Conservation (phyloP, 2,797 vertebrate species). For the Xiphorhynchus erythropygius region DNA sequence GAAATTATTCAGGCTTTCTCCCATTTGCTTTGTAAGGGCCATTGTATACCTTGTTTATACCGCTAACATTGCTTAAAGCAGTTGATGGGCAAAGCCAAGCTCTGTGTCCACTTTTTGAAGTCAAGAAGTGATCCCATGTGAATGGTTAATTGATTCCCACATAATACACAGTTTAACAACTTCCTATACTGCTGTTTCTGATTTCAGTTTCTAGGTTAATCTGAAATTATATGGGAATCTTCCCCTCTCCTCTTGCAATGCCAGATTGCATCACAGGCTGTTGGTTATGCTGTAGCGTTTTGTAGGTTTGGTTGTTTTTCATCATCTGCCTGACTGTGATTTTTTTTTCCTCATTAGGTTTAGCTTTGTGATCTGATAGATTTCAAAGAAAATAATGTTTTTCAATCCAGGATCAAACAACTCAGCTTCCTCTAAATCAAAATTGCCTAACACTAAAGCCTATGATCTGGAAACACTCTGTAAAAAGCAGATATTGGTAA, state of each 20-base stretch:
- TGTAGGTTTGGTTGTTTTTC: neutral
- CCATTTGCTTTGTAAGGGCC: neutral
- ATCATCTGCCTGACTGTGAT: neutral
- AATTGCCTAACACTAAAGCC: neutral
- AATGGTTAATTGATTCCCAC: neutral
- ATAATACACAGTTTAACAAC: neutral
- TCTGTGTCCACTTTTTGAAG: neutral
- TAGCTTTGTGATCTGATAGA: neutral
- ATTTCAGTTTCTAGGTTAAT: neutral
- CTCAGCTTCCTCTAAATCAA: neutral
- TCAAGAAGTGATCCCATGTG: neutral
- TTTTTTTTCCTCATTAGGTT: neutral
- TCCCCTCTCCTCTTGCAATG: neutral
- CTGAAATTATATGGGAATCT: neutral
- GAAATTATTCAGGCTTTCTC: neutral
- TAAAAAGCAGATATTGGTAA: constrained; percentile 13
- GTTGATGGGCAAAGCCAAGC: neutral
- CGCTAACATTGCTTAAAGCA: neutral
- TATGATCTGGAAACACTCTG: neutral
- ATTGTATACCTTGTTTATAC: neutral
- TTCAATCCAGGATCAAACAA: neutral
- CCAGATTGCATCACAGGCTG: neutral
- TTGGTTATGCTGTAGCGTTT: neutral
- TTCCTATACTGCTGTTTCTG: neutral
- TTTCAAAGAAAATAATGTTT: neutral